phyloP scores from a whole-genome alignment of 2,888 invertebrate genomes.

The Aquatica leii region DNA sequence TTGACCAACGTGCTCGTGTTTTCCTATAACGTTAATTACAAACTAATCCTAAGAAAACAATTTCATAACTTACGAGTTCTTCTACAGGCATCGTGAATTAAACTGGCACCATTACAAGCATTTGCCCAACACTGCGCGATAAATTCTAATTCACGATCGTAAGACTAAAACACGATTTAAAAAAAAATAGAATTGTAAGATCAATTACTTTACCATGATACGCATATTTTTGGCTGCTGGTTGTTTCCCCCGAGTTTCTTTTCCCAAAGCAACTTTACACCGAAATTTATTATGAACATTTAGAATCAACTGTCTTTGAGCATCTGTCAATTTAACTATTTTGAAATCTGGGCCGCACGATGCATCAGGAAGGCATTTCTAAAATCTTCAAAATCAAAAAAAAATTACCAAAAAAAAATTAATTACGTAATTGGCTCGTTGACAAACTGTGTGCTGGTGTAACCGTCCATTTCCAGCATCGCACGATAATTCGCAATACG shows the following conservation, averaged over 20 bases:
- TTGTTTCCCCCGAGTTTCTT: conserved; percentile 52
- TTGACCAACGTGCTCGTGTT: conserved; percentile 54
- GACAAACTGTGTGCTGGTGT: conserved; percentile 22
- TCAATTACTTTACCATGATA: conserved; percentile 54
- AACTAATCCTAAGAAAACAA: too few relatives aligned
- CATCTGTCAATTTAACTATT: conserved; percentile 49
- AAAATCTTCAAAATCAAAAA: background rate
- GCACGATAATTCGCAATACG: conserved; percentile 24
- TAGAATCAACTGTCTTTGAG: conserved; percentile 52
- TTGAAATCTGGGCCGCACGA: conserved; percentile 54
- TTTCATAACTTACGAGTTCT: conserved; percentile 50
- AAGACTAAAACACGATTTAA: conserved; percentile 47
- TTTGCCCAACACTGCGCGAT: conserved; percentile 59
- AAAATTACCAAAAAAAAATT: background rate
- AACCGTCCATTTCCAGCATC: conserved; percentile 19
- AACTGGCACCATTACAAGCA: conserved; percentile 52
- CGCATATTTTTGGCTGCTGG: conserved; percentile 57
- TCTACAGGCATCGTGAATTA: conserved; percentile 54
- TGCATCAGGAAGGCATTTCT: conserved; percentile 54
- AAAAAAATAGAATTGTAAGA: too few relatives aligned
- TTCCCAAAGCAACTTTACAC: conserved; percentile 55
- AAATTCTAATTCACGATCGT: conserved; percentile 55
- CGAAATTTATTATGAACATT: conserved; percentile 56
- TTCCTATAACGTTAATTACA: conserved; percentile 30
- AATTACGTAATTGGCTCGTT: conserved; percentile 15